Base-by-base conservation (phyloP, 2,888 invertebrate genomes). In the Cosmopolites sordidus region DNA sequence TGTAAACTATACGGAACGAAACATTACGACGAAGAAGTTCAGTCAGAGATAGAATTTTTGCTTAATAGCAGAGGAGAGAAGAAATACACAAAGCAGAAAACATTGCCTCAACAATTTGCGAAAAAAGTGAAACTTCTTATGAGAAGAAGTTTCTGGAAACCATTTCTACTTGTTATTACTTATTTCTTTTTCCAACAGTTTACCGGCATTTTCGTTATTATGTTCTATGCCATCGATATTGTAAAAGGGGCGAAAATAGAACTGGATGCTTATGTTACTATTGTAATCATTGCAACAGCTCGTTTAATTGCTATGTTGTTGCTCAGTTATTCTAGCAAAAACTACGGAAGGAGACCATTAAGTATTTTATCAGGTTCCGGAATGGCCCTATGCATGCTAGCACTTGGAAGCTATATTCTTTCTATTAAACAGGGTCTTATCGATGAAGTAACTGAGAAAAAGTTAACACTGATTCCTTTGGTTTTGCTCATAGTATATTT, bases 181-280 rank as follows among this genome's bases (percentile, higher is more conserved):
- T 80, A 73, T 62, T 81, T 81, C 64, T 76, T 80, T 58, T 80
- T 81, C 62, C 81, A 81, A 64, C 82, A 82, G 64, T 77, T 80
- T 56, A 74, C 79, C 2, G 82, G 82, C 0, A 73, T 76, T 1
- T 81, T 79, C 57, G 76, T 78, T 0, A 70, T 81, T 1, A 75
- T 82, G 6, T 79, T 79, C 58, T 82, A 81, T 60, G 79, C 80
- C 8, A 76, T 80, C 0, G 73, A 78, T 56, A 75, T 82, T 0
- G 76, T 75, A 1, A 58, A 66, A 18, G 73, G 73, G 39, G 77
- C 79, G 0, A 78, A 78, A 0, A 68, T 79, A 0, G 67, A 60
- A 3, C 65, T 78, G 1, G 76, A 79, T 60, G 70, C 75, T 0
- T 77, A 79, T 56, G 41, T 77, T 0, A 74, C 76, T 0, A 76